These are phyloP conservation scores for Neopelma chrysocephalum DNA, from an alignment of 2,797 vertebrate genomes.

Conservation along the genomic window DNA sequence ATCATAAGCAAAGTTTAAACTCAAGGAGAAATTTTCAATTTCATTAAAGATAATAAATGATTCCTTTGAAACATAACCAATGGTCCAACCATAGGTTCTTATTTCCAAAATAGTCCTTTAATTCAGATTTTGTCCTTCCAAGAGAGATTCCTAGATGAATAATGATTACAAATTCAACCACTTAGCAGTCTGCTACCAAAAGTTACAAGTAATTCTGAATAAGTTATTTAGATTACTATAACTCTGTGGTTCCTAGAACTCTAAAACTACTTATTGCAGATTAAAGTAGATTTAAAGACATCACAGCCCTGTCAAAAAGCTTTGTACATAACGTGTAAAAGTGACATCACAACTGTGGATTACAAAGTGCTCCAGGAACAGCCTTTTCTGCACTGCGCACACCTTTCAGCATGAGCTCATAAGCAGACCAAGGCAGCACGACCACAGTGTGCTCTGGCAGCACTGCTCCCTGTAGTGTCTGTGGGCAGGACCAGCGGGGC, in stretches of 20 bases:
- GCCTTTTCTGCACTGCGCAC: background rate
- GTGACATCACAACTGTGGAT: background rate
- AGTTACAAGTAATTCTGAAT: background rate
- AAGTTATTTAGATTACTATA: background rate
- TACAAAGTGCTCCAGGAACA: background rate
- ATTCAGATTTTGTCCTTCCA: background rate
- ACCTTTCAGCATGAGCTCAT: background rate
- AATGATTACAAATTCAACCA: background rate
- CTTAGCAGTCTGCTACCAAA: background rate
- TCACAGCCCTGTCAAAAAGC: background rate
- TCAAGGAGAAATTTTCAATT: background rate
- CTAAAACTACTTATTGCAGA: background rate
- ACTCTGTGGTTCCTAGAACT: background rate
- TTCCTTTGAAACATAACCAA: background rate
- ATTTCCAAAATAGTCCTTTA: background rate
- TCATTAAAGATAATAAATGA: background rate
- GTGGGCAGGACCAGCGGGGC: background rate
- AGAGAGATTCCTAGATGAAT: background rate
- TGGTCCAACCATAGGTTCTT: background rate
- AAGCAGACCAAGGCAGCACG: background rate
- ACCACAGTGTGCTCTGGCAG: background rate
- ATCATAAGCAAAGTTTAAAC: slow-evolving; percentile 32
- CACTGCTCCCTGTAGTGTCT: rapidly evolving
- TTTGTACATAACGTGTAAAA: background rate
- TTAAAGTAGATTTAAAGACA: background rate